Evolutionary conservation across 2,888 invertebrate genomes (phyloP).

Genomic region (Lepidocyrtinus sp.): DNA sequence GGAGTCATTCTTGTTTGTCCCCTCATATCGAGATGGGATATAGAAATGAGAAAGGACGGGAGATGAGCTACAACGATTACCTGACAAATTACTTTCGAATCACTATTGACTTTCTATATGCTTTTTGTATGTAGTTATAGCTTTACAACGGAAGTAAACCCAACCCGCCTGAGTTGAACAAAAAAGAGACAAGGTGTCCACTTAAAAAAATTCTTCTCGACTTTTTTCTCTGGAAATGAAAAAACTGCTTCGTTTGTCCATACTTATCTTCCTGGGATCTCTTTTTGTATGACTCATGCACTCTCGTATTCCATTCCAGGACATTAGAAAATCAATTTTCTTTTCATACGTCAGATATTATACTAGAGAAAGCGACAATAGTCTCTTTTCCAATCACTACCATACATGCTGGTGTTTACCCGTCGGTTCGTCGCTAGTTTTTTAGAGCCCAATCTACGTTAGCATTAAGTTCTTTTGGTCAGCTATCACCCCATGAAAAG

Average conservation of each 20-base stretch:
- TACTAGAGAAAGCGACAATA: background rate
- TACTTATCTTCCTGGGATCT: background rate
- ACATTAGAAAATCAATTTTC: slow-evolving; percentile 7
- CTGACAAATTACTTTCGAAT: slow-evolving; percentile 58
- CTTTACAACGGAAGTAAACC: too few species aligned
- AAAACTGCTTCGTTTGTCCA: slow-evolving; percentile 2
- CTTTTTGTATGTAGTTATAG: background rate
- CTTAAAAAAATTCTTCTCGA: too few species aligned
- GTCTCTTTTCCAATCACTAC: background rate
- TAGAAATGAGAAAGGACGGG: background rate
- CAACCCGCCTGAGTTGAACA: too few species aligned
- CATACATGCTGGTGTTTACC: background rate
- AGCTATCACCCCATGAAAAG: too few species aligned
- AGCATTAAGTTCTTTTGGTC: background rate
- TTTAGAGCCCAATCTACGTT: too few species aligned
- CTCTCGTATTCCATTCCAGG: too few species aligned
- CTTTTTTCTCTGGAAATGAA: background rate
- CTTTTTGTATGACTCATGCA: background rate
- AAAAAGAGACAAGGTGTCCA: background rate
- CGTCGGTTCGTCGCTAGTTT: too few species aligned
- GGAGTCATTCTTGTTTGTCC: slow-evolving; percentile 14
- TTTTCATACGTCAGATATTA: slow-evolving; percentile 10
- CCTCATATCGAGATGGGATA: background rate
- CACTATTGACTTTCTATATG: slow-evolving; percentile 16
- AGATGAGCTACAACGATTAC: slow-evolving; percentile 45